phyloP scores from a whole-genome alignment of 2,113 vertebrate genomes.

The Triplophysa siluroides region DNA sequence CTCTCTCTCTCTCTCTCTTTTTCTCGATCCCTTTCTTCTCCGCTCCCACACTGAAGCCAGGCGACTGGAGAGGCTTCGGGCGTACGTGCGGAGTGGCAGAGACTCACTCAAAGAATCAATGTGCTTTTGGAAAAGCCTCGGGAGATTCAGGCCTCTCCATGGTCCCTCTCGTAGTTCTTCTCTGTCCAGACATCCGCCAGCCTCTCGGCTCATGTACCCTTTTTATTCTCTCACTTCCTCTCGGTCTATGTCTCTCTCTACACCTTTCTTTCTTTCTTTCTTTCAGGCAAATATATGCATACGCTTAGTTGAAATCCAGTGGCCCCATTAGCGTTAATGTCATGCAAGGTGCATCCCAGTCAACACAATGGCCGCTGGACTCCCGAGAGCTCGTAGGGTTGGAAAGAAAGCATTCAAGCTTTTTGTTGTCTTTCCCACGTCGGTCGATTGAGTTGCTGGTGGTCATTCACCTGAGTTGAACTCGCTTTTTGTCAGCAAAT shows the following conservation, averaged over 20 bases:
- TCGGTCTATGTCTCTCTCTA: slow-evolving; percentile 16
- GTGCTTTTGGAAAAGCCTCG: slow-evolving; percentile 66
- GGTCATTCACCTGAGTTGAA: slow-evolving; percentile 49
- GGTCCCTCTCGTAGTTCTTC: slow-evolving; percentile 55
- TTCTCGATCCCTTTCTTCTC: slow-evolving; percentile 41
- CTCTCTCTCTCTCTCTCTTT: slow-evolving; percentile 12
- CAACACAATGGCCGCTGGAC: slow-evolving; percentile 50
- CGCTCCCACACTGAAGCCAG: slow-evolving; percentile 54
- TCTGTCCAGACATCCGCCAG: slow-evolving; percentile 38
- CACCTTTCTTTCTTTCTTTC: background rate
- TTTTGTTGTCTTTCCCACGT: slow-evolving; percentile 22
- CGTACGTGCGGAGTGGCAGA: slow-evolving; percentile 72
- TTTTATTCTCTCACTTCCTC: slow-evolving; percentile 47
- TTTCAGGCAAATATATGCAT: slow-evolving; percentile 20
- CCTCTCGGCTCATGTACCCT: slow-evolving; percentile 40
- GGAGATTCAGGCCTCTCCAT: slow-evolving; percentile 50
- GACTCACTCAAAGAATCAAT: slow-evolving; percentile 62
- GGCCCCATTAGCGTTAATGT: slow-evolving; percentile 52
- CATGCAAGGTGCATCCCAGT: slow-evolving; percentile 54
- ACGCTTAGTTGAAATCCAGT: background rate
- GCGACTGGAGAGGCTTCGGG: slow-evolving; percentile 49
- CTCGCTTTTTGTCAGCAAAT: background rate
- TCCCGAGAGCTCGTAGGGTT: slow-evolving; percentile 35
- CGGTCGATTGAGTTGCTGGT: slow-evolving; percentile 28
- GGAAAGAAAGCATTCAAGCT: slow-evolving; percentile 6